Percentiles rank a stretch among this genome's conserved stretches.
Evolutionary conservation across 2,888 invertebrate genomes (phyloP).

Genomic region (Diadromus collaris): DNA sequence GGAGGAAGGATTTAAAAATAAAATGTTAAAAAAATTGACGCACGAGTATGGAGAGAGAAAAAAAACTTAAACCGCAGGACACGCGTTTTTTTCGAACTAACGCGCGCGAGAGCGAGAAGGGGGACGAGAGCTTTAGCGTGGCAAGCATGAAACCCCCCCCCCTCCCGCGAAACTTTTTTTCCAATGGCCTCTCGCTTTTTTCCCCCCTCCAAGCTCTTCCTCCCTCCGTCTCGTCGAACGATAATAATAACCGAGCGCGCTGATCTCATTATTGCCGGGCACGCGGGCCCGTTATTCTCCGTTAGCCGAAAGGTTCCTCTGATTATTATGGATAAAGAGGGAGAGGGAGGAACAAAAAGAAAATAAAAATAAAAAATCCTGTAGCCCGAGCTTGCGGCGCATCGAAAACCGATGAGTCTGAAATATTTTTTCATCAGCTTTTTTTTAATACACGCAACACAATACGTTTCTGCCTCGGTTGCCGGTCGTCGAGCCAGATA

Average conservation of each 20-base stretch:
- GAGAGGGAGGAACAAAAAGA: constrained; percentile 10
- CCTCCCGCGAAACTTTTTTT: constrained; percentile 3
- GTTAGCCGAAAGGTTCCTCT: constrained; percentile 26
- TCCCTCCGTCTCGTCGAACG: constrained; percentile 9
- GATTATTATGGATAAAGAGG: constrained; percentile 1
- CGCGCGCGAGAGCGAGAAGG: neutral
- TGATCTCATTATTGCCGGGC: constrained; percentile 49
- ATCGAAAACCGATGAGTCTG: constrained; percentile 53
- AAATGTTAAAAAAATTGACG: constrained; percentile 30
- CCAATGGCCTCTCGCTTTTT: neutral
- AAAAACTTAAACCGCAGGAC: constrained; percentile 6
- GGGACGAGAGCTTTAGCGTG: neutral
- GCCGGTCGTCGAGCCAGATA: too few relatives aligned
- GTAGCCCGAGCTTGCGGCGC: neutral
- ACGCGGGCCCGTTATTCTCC: constrained; percentile 35
- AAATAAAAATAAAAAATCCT: constrained; percentile 1
- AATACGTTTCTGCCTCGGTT: neutral
- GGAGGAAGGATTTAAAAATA: neutral
- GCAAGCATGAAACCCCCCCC: neutral
- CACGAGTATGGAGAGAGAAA: constrained; percentile 10
- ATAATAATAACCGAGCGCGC: constrained; percentile 49
- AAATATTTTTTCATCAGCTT: constrained; percentile 31
- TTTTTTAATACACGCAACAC: neutral
- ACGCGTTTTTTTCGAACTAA: neutral
- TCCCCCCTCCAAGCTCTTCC: neutral